Evolutionary conservation across 2,888 invertebrate genomes (phyloP).

Genomic region (Tuta absoluta): DNA sequence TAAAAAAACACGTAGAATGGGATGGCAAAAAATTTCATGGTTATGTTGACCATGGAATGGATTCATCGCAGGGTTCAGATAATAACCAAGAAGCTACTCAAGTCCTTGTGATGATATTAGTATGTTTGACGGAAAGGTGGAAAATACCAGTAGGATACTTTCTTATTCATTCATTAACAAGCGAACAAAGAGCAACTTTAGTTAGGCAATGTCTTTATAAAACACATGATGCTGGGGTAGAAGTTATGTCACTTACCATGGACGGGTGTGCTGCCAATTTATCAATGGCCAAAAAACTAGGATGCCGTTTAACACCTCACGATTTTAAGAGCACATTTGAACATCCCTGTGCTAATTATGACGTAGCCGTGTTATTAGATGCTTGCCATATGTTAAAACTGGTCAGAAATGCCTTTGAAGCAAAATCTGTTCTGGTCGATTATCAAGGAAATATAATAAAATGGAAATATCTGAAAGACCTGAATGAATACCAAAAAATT

Average conservation of each 20-base stretch:
- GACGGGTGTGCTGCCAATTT: constrained; percentile 31
- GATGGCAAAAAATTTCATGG: constrained; percentile 28
- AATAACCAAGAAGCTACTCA: constrained; percentile 20
- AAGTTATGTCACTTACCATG: constrained; percentile 33
- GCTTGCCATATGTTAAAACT: constrained; percentile 33
- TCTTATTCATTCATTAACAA: constrained; percentile 32
- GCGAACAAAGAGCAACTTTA: constrained; percentile 31
- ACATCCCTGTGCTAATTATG: constrained; percentile 20
- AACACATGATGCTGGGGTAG: constrained; percentile 27
- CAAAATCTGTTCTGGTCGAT: background rate
- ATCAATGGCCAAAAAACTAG: constrained; percentile 27
- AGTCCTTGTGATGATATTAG: constrained; percentile 33
- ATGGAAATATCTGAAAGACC: constrained; percentile 19
- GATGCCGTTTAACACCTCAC: constrained; percentile 24
- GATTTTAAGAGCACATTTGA: constrained; percentile 21
- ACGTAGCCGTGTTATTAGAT: constrained; percentile 24
- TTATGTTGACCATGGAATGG: constrained; percentile 24
- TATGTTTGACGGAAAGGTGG: constrained; percentile 30
- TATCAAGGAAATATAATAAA: constrained; percentile 15
- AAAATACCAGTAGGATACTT: constrained; percentile 36
- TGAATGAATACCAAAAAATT: constrained; percentile 20
- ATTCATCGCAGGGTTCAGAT: constrained; percentile 19
- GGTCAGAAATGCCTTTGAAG: constrained; percentile 30
- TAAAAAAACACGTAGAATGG: constrained; percentile 26
- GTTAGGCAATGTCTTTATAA: constrained; percentile 29